Conservation (phyloP, 2,888 invertebrate species). For the Tethea ocularis region DNA sequence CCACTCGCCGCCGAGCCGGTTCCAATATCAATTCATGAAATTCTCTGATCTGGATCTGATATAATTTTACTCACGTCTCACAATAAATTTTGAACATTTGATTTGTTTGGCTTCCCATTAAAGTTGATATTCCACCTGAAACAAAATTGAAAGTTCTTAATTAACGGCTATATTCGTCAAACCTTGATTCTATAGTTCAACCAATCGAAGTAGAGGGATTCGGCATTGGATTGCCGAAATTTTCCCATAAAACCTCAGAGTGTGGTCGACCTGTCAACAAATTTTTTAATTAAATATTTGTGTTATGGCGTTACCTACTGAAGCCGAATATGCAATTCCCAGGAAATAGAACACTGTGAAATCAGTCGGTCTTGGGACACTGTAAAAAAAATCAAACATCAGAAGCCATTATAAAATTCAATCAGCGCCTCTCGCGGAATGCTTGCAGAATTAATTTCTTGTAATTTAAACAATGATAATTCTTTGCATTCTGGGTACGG, state of each 20-base stretch:
- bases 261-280: background rate
- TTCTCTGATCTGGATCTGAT: background rate
- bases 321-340: constrained; percentile 68
- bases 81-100: constrained; percentile 60
- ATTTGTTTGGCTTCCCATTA: constrained; percentile 60
- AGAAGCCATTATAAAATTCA: background rate
- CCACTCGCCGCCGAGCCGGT: too few relatives aligned
- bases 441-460: too few relatives aligned
- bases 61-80: constrained; percentile 50
- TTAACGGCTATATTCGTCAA: background rate
- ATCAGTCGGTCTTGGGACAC: constrained; percentile 55
- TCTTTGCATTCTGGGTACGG: too few relatives aligned
- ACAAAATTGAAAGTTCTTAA: background rate
- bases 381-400: constrained; percentile 38
- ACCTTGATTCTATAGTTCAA: too few relatives aligned
- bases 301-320: constrained; percentile 50
- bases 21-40: too few relatives aligned
- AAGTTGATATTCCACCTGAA: constrained; percentile 59
- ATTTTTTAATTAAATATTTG: background rate
- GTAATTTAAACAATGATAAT: too few relatives aligned
- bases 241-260: constrained; percentile 6
- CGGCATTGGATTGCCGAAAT: background rate
- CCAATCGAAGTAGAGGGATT: too few relatives aligned
- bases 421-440: too few relatives aligned
- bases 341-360: constrained; percentile 69